Conservation (phyloP, 2,888 invertebrate genomes). For the Halocaridina rubra region DNA sequence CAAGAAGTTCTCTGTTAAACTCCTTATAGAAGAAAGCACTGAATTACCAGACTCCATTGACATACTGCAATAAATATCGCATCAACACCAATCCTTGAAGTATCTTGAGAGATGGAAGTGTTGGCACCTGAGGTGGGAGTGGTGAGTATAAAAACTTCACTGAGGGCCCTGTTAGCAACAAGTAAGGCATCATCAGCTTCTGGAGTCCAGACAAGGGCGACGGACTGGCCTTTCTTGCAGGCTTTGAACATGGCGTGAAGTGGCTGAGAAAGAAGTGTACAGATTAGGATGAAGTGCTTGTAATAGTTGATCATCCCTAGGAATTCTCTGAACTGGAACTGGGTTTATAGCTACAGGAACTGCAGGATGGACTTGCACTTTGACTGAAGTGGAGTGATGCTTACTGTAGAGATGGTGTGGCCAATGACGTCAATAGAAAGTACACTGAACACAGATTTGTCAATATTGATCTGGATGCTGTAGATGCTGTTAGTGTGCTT, state of each 20-base stretch:
- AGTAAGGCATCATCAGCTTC: background rate
- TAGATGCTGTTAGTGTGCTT: no score
- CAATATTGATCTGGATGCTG: background rate
- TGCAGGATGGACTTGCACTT: background rate
- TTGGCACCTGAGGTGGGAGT: background rate
- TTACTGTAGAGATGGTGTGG: background rate
- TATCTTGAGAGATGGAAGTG: background rate
- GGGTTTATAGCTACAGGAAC: background rate
- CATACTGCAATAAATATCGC: background rate
- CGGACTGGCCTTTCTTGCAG: background rate
- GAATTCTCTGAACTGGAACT: background rate
- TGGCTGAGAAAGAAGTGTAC: background rate
- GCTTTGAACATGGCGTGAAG: background rate
- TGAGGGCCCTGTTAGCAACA: background rate
- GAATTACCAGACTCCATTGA: background rate
- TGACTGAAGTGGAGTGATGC: background rate
- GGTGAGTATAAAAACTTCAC: background rate
- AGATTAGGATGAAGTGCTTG: background rate
- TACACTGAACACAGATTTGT: background rate
- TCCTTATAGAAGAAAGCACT: background rate
- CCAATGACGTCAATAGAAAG: background rate
- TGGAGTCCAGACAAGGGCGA: background rate
- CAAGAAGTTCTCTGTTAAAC: background rate
- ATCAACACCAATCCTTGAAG: background rate
- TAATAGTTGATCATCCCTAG: background rate